Conservation (phyloP, 2,888 invertebrate genomes). For the Scaptomyza parva region DNA sequence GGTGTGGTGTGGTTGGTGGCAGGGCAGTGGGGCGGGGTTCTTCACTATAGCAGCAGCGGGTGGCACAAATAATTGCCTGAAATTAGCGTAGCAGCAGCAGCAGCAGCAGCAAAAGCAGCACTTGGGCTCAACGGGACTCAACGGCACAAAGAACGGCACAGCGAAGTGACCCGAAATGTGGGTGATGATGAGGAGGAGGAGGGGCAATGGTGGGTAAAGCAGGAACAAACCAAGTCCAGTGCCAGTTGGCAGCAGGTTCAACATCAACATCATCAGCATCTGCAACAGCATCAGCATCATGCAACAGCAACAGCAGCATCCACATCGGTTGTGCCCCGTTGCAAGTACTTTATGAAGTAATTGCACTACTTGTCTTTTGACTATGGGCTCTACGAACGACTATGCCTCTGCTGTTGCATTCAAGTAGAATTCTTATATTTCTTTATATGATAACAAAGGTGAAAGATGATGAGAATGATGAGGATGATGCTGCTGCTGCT, state of each 20-base stretch:
- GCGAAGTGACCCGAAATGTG: slow-evolving; percentile 1
- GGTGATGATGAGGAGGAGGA: background rate
- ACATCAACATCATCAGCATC: slow-evolving; percentile 18
- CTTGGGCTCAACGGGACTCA: slow-evolving; percentile 34
- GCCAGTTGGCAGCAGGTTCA: slow-evolving; percentile 23
- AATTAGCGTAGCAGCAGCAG: slow-evolving; percentile 65
- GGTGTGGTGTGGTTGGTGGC: too few relatives aligned
- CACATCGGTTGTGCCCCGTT: slow-evolving; percentile 71
- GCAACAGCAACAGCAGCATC: too few relatives aligned
- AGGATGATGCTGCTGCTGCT: too few relatives aligned
- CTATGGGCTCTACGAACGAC: too few relatives aligned
- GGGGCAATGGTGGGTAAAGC: too few relatives aligned
- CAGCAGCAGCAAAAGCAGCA: slow-evolving; percentile 47
- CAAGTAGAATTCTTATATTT: slow-evolving; percentile 62
- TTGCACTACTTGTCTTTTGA: slow-evolving; percentile 74
- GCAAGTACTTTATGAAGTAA: slow-evolving; percentile 79
- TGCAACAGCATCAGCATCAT: slow-evolving; percentile 16
- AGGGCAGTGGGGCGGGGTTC: too few relatives aligned
- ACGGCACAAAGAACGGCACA: slow-evolving; percentile 14
- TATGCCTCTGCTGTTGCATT: slow-evolving; percentile 35
- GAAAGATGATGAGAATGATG: too few relatives aligned
- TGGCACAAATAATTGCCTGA: slow-evolving; percentile 79
- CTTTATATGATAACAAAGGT: background rate
- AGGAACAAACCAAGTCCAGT: slow-evolving; percentile 8
- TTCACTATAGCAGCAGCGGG: slow-evolving; percentile 47